These are phyloP conservation scores for Iselma pallidipennis DNA, from an alignment of 2,888 invertebrate genomes.

Conservation along the genomic window DNA sequence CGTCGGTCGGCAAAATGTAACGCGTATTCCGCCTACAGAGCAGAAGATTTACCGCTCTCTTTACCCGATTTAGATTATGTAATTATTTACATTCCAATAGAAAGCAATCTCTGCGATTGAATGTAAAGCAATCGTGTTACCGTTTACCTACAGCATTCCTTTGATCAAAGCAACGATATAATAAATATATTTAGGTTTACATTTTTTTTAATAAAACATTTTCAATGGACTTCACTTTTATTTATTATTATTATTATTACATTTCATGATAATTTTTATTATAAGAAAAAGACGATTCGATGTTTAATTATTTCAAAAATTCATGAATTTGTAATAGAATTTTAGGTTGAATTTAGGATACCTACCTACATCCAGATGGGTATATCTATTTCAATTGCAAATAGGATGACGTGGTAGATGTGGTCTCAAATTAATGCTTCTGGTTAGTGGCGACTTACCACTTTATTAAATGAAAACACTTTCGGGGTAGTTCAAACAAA, in stretches of 20 bases:
- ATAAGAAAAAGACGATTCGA: too few species aligned
- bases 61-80: slow-evolving; percentile 42
- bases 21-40: slow-evolving; percentile 15
- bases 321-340: neutral
- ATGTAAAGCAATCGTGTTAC: slow-evolving; percentile 26
- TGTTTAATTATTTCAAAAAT: neutral
- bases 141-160: slow-evolving; percentile 18
- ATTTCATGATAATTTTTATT: too few species aligned
- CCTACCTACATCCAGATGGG: neutral
- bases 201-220: neutral
- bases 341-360: neutral
- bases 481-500: neutral
- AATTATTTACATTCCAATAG: slow-evolving; percentile 47
- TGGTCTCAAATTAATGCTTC: slow-evolving; percentile 1
- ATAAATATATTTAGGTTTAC: slow-evolving; percentile 7
- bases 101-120: slow-evolving; percentile 40
- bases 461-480: slow-evolving; percentile 13
- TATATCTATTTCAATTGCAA: slow-evolving; percentile 4
- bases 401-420: neutral
- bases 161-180: slow-evolving; percentile 12
- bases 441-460: neutral
- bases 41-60: slow-evolving; percentile 30
- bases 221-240: too few species aligned
- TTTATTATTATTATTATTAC: neutral
- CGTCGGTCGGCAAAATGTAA: too few species aligned